Base-by-base conservation (phyloP, 2,113 vertebrate genomes). In the Centropus unirufus region DNA sequence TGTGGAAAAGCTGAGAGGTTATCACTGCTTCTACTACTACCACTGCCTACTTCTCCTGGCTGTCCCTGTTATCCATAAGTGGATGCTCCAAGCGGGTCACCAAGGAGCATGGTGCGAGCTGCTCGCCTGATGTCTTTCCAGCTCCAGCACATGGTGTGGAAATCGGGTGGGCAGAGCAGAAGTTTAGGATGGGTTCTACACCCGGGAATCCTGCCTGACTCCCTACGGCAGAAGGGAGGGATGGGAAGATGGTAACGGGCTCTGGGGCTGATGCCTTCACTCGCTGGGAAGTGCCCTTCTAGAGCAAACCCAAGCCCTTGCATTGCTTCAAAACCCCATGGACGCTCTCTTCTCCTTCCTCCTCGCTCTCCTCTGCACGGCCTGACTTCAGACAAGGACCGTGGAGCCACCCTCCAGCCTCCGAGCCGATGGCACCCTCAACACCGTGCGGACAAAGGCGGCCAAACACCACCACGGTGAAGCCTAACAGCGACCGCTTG, bases 51-150 rank as follows among this genome's bases (percentile, higher is more conserved):
- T 49, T 9, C 57, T 40, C 51, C 51, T 23, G 72, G 26, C 36
- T 30, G 5, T 44, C 11, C 87, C 73, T 0, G 0, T 19, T 7
- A 36, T 14, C 42, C 9, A 0, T 2, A 4, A 24, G 36, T 0
- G 0, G 46, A 21, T 1, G 2, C 7, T 66, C 21, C 4, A 1
- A 11, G 68, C 0, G 34, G 40, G 51, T 20, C 40, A 73, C 52
- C 1, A 1, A 20, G 42, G 57, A n/a, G 32, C 49, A 5, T 1
- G 0, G 20, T 1, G 1, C 0, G 22, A 5, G 21, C 20, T 34
- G 79, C 61, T 47, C 1, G 0, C 55, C 55, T 58, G 32, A 51
- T 66, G 10, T 2, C 30, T 24, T 36, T 30, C 51, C 70, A 19
- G 57, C 52, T 54, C 51, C 3, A 3, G 49, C 0, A 21, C 34